Base-by-base conservation (phyloP, 2,888 invertebrate species). In the Flexamia atlantica region DNA sequence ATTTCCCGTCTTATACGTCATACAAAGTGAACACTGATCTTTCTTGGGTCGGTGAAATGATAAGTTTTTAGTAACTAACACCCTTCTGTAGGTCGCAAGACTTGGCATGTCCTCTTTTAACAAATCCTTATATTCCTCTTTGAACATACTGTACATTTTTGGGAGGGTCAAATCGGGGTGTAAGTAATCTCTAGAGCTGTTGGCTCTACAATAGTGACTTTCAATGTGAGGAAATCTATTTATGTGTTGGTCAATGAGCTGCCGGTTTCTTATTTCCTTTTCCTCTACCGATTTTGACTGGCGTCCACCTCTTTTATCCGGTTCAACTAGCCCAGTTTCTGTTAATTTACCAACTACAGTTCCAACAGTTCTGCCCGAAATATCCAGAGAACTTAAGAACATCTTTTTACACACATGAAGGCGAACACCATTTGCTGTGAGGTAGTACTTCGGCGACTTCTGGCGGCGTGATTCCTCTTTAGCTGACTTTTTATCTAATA, bases 11-110 rank as follows among this genome's bases (percentile, higher is more conserved):
- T 42, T 36, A 23, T 40, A 74, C 20, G 23, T 40, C 30, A 42
- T 74, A 23, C 36, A 74, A n/a, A 74, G 23, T 17, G 17, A 36
- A 40, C 74, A 74, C 40, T 42, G 40, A 23, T 74, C 74, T 40
- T 40, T 74, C 5, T 74, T 74, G 17, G 36, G 36, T 25, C 36
- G 40, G 42, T 74, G 40, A 23, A 74, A 74, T n/a, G 36, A 30
- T 17, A 74, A 23, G 23, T 74, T 74, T 17, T 36, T 30, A n/a
- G 68, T 7, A 4, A 5, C 9, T n/a, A 68, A 68, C 1, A 68
- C 68, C 25, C 68, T 2, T 32, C 30, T 32, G 17, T 68, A 68
- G 2, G 68, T 68, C 1, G 68, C 7, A 5, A 68, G 10, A 25
- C 68, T 68, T 17, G 68, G 68, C 7, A 57, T 23, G 23, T 40